A percentile compares a stretch with the other conserved stretches of the same genome.
Evolutionary conservation across 2,888 invertebrate genomes (phyloP).

Genomic region (Pardosa pseudoannulata): DNA sequence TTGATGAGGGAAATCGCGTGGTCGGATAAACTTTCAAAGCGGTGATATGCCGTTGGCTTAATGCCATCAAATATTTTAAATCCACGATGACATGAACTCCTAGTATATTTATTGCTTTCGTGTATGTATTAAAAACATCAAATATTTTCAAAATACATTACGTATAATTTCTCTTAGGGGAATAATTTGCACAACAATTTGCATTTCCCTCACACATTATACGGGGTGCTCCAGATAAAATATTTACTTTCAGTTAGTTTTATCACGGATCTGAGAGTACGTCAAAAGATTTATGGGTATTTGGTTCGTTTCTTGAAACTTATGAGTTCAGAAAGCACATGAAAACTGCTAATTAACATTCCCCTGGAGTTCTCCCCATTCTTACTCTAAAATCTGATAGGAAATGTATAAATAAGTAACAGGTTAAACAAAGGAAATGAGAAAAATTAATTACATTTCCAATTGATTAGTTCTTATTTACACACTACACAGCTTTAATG

Average conservation of each 20-base stretch:
- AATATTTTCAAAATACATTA: slow-evolving; percentile 13
- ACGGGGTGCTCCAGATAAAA: slow-evolving; percentile 7
- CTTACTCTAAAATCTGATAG: slow-evolving; percentile 1
- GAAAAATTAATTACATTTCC: background rate
- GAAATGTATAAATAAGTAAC: background rate
- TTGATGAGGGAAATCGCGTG: background rate
- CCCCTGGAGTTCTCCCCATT: background rate
- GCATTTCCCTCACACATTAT: slow-evolving; percentile 1
- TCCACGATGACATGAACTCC: background rate
- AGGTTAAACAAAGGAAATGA: background rate
- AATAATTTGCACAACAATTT: slow-evolving; percentile 16
- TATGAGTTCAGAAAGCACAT: background rate
- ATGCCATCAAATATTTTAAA: slow-evolving; percentile 6
- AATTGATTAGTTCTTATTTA: too few species aligned
- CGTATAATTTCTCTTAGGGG: background rate
- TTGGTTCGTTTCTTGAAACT: slow-evolving; percentile 6
- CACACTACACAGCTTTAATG: background rate
- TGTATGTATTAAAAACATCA: slow-evolving; percentile 9
- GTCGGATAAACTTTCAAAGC: background rate
- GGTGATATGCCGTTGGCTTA: background rate
- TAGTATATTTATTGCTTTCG: background rate
- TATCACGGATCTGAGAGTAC: background rate
- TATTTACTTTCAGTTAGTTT: slow-evolving; percentile 13
- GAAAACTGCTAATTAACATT: slow-evolving; percentile 9
- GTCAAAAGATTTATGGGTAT: background rate